These are phyloP conservation scores for Drosophila erecta DNA, from an alignment of 1,140 invertebrate genomes.

Conservation along the genomic window DNA sequence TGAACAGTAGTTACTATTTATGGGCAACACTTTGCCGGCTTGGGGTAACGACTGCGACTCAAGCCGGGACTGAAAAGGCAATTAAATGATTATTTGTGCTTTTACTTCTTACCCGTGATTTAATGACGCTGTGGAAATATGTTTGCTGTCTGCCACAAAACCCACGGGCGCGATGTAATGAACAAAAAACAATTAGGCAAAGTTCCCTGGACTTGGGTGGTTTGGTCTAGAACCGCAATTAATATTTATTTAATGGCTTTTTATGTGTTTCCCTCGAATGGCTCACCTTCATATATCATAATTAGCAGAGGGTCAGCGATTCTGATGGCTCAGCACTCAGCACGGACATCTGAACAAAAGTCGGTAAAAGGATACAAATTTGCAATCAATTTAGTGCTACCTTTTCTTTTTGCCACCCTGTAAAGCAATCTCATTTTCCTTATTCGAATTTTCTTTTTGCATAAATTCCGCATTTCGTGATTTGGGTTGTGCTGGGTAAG, in stretches of 20 bases:
- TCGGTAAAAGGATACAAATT: conserved; percentile 41
- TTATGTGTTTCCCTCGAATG: conserved; percentile 52
- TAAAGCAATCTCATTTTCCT: conserved; percentile 12
- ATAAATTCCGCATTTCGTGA: conserved; percentile 63
- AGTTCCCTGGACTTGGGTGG: conserved; percentile 6
- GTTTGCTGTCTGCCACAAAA: conserved; percentile 37
- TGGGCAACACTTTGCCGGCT: conserved; percentile 58
- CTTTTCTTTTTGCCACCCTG: conserved; percentile 23
- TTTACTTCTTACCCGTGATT: conserved; percentile 43
- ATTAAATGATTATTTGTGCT: conserved; percentile 77
- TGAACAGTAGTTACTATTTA: conserved; percentile 65
- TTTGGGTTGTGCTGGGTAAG: conserved; percentile 25
- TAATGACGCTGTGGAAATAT: conserved; percentile 67
- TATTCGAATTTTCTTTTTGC: conserved; percentile 50
- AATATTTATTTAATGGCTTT: conserved; percentile 75
- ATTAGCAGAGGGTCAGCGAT: conserved; percentile 51
- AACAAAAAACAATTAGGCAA: conserved; percentile 72
- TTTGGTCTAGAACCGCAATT: conserved; percentile 59
- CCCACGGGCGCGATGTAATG: conserved; percentile 39
- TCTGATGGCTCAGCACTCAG: conserved; percentile 13
- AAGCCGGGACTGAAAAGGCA: conserved; percentile 37
- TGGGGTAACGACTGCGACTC: conserved; percentile 39
- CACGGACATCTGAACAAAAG: background rate
- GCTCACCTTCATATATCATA: conserved; percentile 70
- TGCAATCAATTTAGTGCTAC: conserved; percentile 55